Conservation (phyloP, 92 coral and sea anemone genomes). For the Scolanthus callimorphus region DNA sequence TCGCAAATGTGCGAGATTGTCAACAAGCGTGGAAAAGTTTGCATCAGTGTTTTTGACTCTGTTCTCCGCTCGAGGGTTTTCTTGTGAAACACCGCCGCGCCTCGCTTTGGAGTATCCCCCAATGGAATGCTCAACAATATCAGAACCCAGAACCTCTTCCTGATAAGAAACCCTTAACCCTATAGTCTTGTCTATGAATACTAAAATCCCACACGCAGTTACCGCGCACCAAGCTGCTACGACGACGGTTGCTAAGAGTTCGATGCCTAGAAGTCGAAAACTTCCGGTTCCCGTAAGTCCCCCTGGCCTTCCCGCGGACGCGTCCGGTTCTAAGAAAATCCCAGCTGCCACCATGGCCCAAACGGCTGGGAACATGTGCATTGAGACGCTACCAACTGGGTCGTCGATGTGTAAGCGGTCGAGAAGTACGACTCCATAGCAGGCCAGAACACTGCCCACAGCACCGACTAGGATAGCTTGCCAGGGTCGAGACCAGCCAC, state of each 20-base stretch:
- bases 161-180: constrained; percentile 58
- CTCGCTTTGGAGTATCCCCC: constrained; percentile 62
- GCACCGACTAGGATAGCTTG: constrained; percentile 43
- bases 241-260: constrained; percentile 36
- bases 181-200: constrained; percentile 37
- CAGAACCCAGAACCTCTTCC: constrained; percentile 60
- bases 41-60: constrained; percentile 29
- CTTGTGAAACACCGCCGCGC: constrained; percentile 51
- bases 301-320: constrained; percentile 22
- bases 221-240: constrained; percentile 34
- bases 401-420: constrained; percentile 48
- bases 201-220: constrained; percentile 29
- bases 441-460: constrained; percentile 44
- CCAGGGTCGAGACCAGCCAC: constrained; percentile 65
- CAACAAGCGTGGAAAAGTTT: constrained; percentile 39
- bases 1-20: constrained; percentile 42
- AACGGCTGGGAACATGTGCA: constrained; percentile 53
- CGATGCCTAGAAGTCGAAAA: constrained; percentile 32
- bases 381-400: constrained; percentile 52
- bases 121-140: constrained; percentile 54
- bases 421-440: constrained; percentile 47
- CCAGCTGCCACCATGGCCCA: constrained; percentile 65
- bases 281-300: constrained; percentile 40
- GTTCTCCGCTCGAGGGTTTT: constrained; percentile 12
- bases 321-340: constrained; percentile 36